phyloP scores from a whole-genome alignment of 35 echinoderm and acorn worm species.

The Ptychodera flava region DNA sequence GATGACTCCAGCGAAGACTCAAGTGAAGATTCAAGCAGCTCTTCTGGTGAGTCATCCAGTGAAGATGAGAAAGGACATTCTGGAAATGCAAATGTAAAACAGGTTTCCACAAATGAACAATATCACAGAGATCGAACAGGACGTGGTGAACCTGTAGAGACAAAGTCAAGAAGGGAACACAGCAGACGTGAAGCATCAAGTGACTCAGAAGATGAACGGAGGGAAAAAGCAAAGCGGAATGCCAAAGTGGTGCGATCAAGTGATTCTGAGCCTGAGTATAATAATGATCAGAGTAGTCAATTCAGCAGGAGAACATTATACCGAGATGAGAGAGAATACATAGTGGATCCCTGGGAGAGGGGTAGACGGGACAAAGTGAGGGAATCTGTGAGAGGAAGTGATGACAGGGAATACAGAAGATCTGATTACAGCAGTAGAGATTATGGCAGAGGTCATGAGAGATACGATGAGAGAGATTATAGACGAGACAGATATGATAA shows the following conservation, averaged over 20 bases:
- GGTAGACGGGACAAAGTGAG: background rate
- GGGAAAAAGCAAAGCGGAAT: too few species aligned
- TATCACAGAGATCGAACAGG: background rate
- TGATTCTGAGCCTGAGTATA: background rate
- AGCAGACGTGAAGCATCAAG: background rate
- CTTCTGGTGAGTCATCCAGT: background rate
- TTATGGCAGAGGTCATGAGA: background rate
- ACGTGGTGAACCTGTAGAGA: background rate
- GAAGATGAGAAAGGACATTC: background rate
- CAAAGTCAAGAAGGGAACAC: background rate
- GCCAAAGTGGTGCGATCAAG: too few species aligned
- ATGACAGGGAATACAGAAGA: background rate
- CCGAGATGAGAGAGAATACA: background rate
- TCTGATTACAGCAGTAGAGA: background rate
- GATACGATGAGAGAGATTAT: background rate
- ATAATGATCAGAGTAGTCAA: background rate
- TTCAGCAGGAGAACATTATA: background rate
- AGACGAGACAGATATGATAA: background rate
- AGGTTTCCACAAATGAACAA: background rate
- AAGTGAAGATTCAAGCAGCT: constrained; percentile 3
- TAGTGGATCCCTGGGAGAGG: background rate
- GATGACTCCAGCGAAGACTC: background rate
- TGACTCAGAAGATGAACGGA: background rate
- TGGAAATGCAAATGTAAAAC: background rate
- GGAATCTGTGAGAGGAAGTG: background rate